phyloP scores from a whole-genome alignment of 2,797 vertebrate genomes.

The Paramormyrops hopkinsi region DNA sequence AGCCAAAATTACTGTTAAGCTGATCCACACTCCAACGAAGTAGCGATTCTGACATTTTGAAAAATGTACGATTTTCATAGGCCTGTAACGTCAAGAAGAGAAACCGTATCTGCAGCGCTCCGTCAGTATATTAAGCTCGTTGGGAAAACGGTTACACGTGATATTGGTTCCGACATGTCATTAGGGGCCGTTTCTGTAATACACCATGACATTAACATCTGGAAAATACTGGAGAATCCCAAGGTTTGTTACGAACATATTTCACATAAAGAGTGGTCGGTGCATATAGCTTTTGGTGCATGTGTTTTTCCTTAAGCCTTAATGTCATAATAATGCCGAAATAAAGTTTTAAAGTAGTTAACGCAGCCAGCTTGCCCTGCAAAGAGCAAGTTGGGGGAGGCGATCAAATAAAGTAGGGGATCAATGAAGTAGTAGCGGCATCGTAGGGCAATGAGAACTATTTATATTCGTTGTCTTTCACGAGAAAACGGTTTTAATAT shows the following conservation, averaged over 20 bases:
- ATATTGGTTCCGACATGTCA: background rate
- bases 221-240: background rate
- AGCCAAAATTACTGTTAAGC: slow-evolving; percentile 66
- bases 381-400: background rate
- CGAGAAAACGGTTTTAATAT: background rate
- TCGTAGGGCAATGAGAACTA: background rate
- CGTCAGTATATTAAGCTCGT: background rate
- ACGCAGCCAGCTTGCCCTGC: background rate
- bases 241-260: background rate
- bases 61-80: background rate
- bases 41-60: slow-evolving; percentile 58
- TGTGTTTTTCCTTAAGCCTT: background rate
- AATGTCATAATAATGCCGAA: background rate
- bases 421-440: background rate
- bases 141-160: background rate
- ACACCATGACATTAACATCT: background rate
- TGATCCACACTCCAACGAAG: slow-evolving; percentile 70
- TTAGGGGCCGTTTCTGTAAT: background rate
- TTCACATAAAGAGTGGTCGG: background rate
- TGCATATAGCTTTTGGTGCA: background rate
- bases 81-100: background rate
- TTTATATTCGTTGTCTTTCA: background rate
- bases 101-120: background rate
- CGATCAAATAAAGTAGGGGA: background rate
- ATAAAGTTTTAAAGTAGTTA: background rate